Evolutionary conservation across 2,888 invertebrate species (phyloP).

Genomic region (Folsomia manolachei): DNA sequence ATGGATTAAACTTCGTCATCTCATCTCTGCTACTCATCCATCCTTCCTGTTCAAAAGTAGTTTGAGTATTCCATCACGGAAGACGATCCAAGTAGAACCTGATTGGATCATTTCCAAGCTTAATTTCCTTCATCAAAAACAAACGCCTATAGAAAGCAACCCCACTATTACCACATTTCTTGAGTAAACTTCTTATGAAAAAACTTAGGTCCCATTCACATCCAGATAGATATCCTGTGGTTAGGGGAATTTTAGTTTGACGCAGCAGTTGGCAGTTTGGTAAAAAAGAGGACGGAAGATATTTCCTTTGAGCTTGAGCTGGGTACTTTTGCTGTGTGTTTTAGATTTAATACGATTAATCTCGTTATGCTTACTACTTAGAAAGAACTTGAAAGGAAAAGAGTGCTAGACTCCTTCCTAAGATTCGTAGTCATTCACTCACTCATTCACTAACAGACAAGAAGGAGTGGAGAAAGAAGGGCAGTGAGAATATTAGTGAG

Average conservation of each 20-base stretch:
- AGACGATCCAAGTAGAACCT: too few relatives aligned
- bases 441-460: neutral
- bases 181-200: neutral
- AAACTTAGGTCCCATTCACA: neutral
- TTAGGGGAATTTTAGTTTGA: neutral
- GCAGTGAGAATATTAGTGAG: too few relatives aligned
- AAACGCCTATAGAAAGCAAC: too few relatives aligned
- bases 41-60: too few relatives aligned
- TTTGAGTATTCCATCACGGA: too few relatives aligned
- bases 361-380: neutral
- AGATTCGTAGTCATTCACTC: too few relatives aligned
- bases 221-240: neutral
- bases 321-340: neutral
- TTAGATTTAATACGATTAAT: slow-evolving; percentile 7
- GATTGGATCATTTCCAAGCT: too few relatives aligned
- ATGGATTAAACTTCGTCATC: neutral
- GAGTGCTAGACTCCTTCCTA: neutral
- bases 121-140: too few relatives aligned
- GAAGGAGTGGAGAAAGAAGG: neutral
- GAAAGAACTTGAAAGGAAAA: neutral
- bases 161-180: too few relatives aligned
- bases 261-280: too few relatives aligned
- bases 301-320: neutral
- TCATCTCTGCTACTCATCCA: neutral
- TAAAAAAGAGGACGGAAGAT: neutral